A percentile compares a stretch with the other conserved stretches of the same genome.
Conservation (phyloP, 2,888 invertebrate species). For the Stenolophus ochropezus region DNA sequence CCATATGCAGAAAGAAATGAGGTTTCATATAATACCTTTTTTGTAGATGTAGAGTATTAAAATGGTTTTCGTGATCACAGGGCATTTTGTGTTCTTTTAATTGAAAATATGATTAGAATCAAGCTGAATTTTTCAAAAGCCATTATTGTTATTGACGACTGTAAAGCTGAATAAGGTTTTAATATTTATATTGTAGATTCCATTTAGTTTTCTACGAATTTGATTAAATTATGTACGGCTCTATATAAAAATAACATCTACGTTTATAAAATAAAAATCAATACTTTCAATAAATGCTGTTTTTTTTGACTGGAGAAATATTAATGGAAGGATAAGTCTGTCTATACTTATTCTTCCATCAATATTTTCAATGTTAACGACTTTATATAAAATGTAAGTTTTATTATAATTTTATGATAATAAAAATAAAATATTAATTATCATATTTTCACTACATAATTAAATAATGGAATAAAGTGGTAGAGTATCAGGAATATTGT, state of each 20-base stretch:
- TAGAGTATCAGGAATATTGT: too few species aligned
- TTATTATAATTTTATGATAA: too few species aligned
- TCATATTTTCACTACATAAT: too few species aligned
- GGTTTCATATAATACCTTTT: neutral
- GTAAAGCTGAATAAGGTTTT: neutral
- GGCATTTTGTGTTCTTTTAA: neutral
- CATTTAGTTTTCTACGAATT: neutral
- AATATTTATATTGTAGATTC: neutral
- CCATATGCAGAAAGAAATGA: slow-evolving; percentile 1
- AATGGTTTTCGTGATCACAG: neutral
- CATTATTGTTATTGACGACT: slow-evolving; percentile 8
- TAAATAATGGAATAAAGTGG: too few species aligned
- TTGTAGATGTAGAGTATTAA: neutral
- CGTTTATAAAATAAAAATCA: too few species aligned
- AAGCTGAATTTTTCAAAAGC: neutral
- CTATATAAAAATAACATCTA: neutral
- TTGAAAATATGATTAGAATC: slow-evolving; percentile 19
- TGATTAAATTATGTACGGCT: neutral
- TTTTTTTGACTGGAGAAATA: too few species aligned
- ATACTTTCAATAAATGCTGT: too few species aligned
- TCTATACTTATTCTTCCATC: too few species aligned
- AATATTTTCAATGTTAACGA: too few species aligned
- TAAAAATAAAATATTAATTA: too few species aligned
- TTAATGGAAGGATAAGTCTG: too few species aligned
- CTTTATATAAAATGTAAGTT: too few species aligned